Percentiles rank a stretch among this genome's conserved stretches.
These are phyloP conservation scores for Coturnix japonica DNA, from an alignment of 2,113 vertebrate genomes.

Conservation along the genomic window DNA sequence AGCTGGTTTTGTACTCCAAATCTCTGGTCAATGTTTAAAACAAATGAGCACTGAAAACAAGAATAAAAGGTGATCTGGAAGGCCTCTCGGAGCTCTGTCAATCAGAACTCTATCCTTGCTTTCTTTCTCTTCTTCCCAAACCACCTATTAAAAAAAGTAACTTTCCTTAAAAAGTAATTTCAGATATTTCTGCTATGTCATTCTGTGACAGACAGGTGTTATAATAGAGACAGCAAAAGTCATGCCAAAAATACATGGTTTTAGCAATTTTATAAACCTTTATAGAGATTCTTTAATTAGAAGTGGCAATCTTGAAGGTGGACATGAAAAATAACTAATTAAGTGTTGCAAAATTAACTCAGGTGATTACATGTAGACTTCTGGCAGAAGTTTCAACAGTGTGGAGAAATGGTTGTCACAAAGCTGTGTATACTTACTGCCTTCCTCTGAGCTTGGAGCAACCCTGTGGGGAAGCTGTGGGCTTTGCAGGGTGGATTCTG, in stretches of 20 bases:
- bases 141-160: not conserved
- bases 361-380: not conserved
- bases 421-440: not conserved
- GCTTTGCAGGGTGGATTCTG: not conserved
- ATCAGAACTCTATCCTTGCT: not conserved
- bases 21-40: conserved; percentile 41
- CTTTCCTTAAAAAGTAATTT: not conserved
- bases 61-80: not conserved
- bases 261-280: not conserved
- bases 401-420: not conserved
- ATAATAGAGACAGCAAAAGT: not conserved
- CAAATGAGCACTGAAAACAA: conserved; percentile 29
- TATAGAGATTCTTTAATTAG: not conserved
- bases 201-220: not conserved
- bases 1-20: conserved; percentile 30
- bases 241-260: not conserved
- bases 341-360: not conserved
- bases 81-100: not conserved
- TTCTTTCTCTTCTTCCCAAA: not conserved
- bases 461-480: not conserved
- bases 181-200: not conserved
- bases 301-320: not conserved
- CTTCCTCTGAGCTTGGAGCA: not conserved
- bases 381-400: not conserved
- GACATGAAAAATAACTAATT: not conserved